Percentiles rank a stretch among this genome's conserved stretches.
Conservation (phyloP, 2,797 vertebrate genomes). For the Hoplostethus mediterraneus region DNA sequence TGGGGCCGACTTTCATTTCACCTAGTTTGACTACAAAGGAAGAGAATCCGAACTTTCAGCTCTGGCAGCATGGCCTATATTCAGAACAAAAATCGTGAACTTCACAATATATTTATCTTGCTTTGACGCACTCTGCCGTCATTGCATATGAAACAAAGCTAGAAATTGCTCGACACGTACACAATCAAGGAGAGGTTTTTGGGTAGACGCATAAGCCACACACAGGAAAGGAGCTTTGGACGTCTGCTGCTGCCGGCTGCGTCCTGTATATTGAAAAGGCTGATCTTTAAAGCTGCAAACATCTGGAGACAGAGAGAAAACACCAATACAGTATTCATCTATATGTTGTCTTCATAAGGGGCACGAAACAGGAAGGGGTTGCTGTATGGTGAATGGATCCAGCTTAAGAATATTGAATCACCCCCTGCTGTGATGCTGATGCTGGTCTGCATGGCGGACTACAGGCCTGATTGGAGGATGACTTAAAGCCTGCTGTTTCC, state of each 20-base stretch:
- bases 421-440: slow-evolving; percentile 13
- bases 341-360: slow-evolving; percentile 25
- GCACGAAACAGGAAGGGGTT: neutral
- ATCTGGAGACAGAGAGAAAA: slow-evolving; percentile 25
- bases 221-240: neutral
- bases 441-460: neutral
- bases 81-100: neutral
- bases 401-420: slow-evolving; percentile 1
- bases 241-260: slow-evolving; percentile 19
- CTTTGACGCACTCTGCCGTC: neutral
- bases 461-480: neutral
- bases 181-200: neutral
- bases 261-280: slow-evolving; percentile 39
- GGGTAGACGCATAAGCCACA: neutral
- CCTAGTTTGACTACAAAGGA: no score
- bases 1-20: no score
- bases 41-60: no score
- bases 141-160: neutral
- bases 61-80: no score
- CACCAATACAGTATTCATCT: slow-evolving; percentile 67
- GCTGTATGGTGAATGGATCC: neutral
- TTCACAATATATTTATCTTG: no score
- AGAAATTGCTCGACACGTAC: neutral
- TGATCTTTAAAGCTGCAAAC: slow-evolving; percentile 51
- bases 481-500: neutral